phyloP scores from a whole-genome alignment of 2,888 invertebrate species.

The Odontomyia ornata region DNA sequence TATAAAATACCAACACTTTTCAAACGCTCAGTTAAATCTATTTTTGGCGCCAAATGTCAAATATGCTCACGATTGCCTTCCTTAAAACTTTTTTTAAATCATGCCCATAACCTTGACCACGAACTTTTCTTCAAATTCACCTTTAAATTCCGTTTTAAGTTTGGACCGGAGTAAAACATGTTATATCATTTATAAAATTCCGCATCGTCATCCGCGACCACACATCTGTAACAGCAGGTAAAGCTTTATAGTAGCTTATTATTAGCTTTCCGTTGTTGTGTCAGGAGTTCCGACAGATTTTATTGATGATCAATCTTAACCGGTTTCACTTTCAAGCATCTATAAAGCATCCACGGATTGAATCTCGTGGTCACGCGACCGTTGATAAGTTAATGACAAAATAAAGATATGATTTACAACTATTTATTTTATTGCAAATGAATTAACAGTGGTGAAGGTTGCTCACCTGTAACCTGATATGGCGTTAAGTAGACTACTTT shows the following conservation, averaged over 20 bases:
- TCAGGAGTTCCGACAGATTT: too few species aligned
- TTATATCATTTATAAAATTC: not conserved
- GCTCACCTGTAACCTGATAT: constrained; percentile 78
- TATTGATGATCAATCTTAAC: not conserved
- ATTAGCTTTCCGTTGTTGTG: not conserved
- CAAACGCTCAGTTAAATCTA: too few species aligned
- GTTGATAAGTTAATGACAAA: not conserved
- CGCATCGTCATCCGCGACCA: not conserved
- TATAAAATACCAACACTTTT: too few species aligned
- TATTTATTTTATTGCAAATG: not conserved
- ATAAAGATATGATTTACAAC: too few species aligned
- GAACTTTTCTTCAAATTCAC: not conserved
- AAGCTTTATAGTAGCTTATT: not conserved
- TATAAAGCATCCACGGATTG: not conserved
- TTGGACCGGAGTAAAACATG: not conserved
- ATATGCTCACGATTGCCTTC: too few species aligned
- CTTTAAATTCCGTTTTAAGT: not conserved
- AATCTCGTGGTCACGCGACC: not conserved
- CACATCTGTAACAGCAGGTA: not conserved
- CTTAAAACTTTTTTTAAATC: too few species aligned
- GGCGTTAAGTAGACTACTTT: constrained; percentile 79
- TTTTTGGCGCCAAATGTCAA: too few species aligned
- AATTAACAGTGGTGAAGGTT: not conserved
- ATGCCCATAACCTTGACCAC: not conserved
- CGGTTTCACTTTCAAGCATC: not conserved